Evolutionary conservation across 2,113 vertebrate genomes (phyloP).

Genomic region (Indri indri): DNA sequence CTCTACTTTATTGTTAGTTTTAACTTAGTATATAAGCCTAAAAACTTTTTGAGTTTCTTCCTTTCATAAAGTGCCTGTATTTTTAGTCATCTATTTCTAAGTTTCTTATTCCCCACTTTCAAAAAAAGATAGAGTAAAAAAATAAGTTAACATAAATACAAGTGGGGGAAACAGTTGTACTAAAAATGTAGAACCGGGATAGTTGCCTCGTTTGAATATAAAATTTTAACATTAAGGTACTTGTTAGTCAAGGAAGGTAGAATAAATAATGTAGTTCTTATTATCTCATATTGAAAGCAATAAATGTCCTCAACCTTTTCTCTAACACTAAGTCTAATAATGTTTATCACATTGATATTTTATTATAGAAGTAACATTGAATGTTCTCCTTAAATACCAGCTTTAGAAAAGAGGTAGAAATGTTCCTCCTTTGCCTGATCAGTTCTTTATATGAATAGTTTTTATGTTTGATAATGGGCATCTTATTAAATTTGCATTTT

Average conservation of each 20-base stretch:
- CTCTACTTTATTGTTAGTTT: slow-evolving; percentile 13
- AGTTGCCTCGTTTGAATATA: background rate
- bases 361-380: background rate
- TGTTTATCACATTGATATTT: background rate
- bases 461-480: background rate
- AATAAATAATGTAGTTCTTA: background rate
- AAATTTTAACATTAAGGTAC: background rate
- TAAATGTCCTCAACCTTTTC: background rate
- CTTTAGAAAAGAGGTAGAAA: slow-evolving; percentile 30
- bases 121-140: background rate
- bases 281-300: background rate
- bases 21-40: background rate
- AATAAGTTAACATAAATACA: background rate
- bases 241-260: background rate
- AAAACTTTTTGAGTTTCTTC: slow-evolving; percentile 14
- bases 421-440: background rate
- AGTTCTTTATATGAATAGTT: background rate
- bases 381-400: background rate
- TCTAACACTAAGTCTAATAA: background rate
- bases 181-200: background rate
- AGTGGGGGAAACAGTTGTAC: background rate
- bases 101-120: background rate
- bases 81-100: background rate
- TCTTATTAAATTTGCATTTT: slow-evolving; percentile 26
- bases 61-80: slow-evolving; percentile 36